Percentiles rank a stretch among this genome's conserved stretches.
These are phyloP conservation scores for Sebastes paucispinis DNA, from an alignment of 2,797 vertebrate species.

Conservation along the genomic window DNA sequence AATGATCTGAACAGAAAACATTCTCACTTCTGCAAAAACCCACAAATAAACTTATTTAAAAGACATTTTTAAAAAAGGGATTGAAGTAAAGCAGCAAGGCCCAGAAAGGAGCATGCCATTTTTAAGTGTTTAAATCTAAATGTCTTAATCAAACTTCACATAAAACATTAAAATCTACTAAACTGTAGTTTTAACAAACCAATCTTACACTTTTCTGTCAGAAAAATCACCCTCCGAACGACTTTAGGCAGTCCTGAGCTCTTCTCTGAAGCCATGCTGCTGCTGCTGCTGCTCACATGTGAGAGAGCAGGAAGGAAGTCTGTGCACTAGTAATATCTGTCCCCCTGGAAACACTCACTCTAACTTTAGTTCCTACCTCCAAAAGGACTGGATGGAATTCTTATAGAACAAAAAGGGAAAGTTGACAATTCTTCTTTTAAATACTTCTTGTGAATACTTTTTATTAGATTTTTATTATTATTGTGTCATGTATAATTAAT, in stretches of 20 bases:
- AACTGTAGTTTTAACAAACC: background rate
- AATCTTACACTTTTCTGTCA: slow-evolving; percentile 34
- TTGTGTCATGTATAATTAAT: too few species aligned
- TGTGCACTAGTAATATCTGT: slow-evolving; percentile 18
- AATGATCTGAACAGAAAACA: background rate
- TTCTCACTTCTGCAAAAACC: background rate
- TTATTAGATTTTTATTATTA: too few species aligned
- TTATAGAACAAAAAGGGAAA: background rate
- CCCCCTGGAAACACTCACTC: slow-evolving; percentile 44
- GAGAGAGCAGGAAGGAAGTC: slow-evolving; percentile 4
- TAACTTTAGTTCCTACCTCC: slow-evolving; percentile 62
- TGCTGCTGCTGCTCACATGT: slow-evolving; percentile 42
- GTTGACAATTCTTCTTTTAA: background rate
- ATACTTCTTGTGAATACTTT: background rate
- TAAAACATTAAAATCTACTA: background rate
- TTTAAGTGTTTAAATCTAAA: background rate
- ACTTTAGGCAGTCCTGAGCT: background rate
- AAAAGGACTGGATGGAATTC: background rate
- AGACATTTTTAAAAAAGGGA: background rate
- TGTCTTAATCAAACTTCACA: background rate
- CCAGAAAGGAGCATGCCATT: background rate
- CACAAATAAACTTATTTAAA: background rate
- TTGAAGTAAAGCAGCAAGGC: background rate
- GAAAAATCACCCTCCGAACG: background rate
- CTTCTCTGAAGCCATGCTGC: slow-evolving; percentile 40